Evolutionary conservation across 1,140 invertebrate genomes (phyloP).

Genomic region (Drosophila nannoptera): DNA sequence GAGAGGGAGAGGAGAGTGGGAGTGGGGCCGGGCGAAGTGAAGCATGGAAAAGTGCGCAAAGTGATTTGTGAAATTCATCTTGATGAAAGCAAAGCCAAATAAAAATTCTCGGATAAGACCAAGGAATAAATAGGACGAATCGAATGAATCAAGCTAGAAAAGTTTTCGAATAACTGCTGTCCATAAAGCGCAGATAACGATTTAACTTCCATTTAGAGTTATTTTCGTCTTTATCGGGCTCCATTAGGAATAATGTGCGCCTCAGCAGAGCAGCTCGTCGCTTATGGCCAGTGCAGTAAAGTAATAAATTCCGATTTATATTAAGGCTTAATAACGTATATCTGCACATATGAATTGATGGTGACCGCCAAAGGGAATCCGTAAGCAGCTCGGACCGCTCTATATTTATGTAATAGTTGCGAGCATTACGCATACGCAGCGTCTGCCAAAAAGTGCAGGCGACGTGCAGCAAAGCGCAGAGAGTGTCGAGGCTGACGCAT

Average conservation of each 20-base stretch:
- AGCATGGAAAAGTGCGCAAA: conserved; percentile 11
- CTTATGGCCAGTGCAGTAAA: background rate
- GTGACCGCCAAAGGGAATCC: conserved; percentile 1
- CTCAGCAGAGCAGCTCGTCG: background rate
- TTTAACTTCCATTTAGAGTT: too few species aligned
- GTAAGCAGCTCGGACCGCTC: background rate
- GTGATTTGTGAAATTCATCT: conserved; percentile 10
- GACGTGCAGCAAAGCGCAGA: conserved; percentile 15
- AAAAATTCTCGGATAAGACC: conserved; percentile 7
- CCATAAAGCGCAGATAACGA: too few species aligned
- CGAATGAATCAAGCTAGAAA: background rate
- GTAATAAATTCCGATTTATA: conserved; percentile 5
- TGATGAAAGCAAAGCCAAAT: background rate
- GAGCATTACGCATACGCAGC: conserved; percentile 61
- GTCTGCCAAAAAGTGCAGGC: conserved; percentile 41
- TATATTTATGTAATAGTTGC: background rate
- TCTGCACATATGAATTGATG: conserved; percentile 9
- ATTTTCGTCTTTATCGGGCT: too few species aligned
- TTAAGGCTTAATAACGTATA: conserved; percentile 1
- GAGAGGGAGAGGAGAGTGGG: conserved; percentile 37
- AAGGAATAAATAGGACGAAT: background rate
- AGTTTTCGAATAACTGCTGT: too few species aligned
- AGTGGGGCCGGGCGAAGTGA: conserved; percentile 11
- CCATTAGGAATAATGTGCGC: background rate
- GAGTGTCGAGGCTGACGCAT: conserved; percentile 59